Conservation (phyloP, 1,140 invertebrate species). For the Hylyphantes graminicola region DNA sequence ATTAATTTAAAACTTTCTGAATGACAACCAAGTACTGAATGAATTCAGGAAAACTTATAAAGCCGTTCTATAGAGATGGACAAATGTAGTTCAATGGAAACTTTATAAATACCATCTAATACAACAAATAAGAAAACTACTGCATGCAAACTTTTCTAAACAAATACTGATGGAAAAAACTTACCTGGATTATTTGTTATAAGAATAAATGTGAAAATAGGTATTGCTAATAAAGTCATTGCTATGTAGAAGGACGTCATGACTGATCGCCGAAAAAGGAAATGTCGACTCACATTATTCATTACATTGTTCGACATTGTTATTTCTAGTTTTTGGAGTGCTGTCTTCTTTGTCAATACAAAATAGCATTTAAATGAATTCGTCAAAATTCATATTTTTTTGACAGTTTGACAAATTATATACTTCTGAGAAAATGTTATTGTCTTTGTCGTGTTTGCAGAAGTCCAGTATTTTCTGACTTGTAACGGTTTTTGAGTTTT, state of each 20-base stretch:
- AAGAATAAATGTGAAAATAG: constrained; percentile 33
- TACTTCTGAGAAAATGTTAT: no score
- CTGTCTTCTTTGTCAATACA: not conserved
- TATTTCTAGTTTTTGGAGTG: not conserved
- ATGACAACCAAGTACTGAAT: no score
- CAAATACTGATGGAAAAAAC: not conserved
- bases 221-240: constrained; percentile 24
- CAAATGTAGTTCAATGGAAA: no score
- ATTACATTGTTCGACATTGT: constrained; percentile 1
- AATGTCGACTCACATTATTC: constrained; percentile 2
- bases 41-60: no score
- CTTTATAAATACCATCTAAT: not conserved
- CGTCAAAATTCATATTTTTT: no score
- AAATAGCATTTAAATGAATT: not conserved
- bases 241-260: constrained; percentile 28
- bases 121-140: not conserved
- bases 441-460: no score
- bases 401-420: no score
- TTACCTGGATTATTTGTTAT: constrained; percentile 44
- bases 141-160: not conserved
- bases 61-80: no score
- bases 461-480: no score
- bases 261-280: constrained; percentile 9
- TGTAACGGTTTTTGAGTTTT: no score
- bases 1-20: no score